Percentiles rank a stretch among this genome's conserved stretches.
Evolutionary conservation across 2,113 vertebrate species (phyloP).

Genomic region (Serilophus lunatus): DNA sequence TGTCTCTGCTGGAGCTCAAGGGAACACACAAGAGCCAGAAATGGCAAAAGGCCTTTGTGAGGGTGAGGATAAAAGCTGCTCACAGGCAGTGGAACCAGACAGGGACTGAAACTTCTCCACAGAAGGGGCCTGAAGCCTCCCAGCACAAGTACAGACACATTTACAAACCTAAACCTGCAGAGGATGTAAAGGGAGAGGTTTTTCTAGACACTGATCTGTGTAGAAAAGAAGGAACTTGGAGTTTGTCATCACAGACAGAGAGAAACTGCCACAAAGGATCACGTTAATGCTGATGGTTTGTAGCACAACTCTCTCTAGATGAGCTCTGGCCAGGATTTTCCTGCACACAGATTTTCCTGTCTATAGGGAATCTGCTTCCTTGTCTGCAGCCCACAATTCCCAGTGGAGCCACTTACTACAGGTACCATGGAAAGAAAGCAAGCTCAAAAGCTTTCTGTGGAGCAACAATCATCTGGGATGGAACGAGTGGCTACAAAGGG

Average conservation of each 20-base stretch:
- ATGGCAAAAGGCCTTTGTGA: slow-evolving; percentile 4
- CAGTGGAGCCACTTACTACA: neutral
- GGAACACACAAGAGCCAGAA: neutral
- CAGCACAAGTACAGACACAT: neutral
- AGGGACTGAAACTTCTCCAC: neutral
- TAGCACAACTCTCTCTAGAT: neutral
- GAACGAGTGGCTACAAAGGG: neutral
- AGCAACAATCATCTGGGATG: neutral
- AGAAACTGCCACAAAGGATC: neutral
- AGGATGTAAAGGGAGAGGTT: neutral
- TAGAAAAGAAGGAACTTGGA: neutral
- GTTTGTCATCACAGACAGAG: neutral
- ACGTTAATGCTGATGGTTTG: neutral
- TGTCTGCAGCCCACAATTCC: neutral
- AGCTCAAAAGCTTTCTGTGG: neutral
- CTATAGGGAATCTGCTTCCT: neutral
- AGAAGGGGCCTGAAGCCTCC: neutral
- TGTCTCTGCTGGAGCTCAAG: slow-evolving; percentile 10
- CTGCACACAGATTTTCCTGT: neutral
- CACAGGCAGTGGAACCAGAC: neutral
- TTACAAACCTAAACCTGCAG: neutral
- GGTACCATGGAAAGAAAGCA: neutral
- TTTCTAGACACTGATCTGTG: neutral
- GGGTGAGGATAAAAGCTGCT: neutral
- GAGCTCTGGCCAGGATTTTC: neutral